Base-by-base conservation (phyloP, 2,113 vertebrate species). In the Aldabrachelys gigantea region DNA sequence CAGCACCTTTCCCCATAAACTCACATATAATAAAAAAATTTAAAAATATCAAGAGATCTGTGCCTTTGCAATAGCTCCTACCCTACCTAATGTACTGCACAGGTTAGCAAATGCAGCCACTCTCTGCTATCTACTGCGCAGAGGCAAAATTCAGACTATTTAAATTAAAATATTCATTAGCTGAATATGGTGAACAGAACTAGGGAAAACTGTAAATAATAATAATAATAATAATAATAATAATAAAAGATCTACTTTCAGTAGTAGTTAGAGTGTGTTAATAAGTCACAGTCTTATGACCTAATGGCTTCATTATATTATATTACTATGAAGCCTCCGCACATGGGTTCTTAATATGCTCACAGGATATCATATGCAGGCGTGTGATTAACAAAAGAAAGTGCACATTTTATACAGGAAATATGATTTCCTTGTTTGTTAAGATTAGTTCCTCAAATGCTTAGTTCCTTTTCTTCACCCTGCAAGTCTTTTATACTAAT, bases 331-430 rank as follows among this genome's bases (percentile, higher is more conserved):
- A 76, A 76, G 72, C 72, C 24, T 44, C 38, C 24, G 22, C 44
- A 10, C 11, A 6, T 3, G 4, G 31, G 41, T 79, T 87, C 41
- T 79, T 85, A 13, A 0, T 1, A 1, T 49, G 82, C 84, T 85
- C 75, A 41, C n/a, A 41, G 22, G 87, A 84, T 54, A 86, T 29
- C 81, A 14, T 21, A 44, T 0, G 1, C 44, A 62, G 19, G 90
- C 6, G 22, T 87, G 85, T 80, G 82, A 38, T 93, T 81, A 95
- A 92, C 52, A 96, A 93, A 86, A 24, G 25, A 78, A 93, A 95
- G 91, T 29, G 0, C 47, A 79, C 17, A 27, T 35, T 95, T 92
- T 95, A 25, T 94, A 89, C 69, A 1, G 79, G 89, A 96, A 94
- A 79, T 88, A 75, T 1, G 4, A 0, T 89, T 92, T 86, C 90